Percentiles rank a stretch among this genome's conserved stretches.
phyloP scores from a whole-genome alignment of 1,140 invertebrate species.

The Magallana ariakensis region DNA sequence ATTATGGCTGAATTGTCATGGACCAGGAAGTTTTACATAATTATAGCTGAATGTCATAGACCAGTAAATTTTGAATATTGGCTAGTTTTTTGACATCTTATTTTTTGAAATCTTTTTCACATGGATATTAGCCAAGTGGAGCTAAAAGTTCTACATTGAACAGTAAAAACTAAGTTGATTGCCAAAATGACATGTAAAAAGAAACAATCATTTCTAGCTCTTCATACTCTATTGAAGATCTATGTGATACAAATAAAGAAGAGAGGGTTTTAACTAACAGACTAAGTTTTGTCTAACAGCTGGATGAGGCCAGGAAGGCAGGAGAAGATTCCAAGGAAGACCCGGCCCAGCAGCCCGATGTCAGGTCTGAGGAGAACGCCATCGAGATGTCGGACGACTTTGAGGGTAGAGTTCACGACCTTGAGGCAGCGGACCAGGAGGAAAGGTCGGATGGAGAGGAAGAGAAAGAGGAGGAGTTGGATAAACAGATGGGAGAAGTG shows the following conservation, averaged over 20 bases:
- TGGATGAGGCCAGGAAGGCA: constrained; percentile 91
- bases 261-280: no score
- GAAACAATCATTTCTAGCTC: not conserved
- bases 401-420: constrained; percentile 90
- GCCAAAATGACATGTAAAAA: not conserved
- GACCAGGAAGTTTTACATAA: no score
- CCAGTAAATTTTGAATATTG: no score
- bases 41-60: no score
- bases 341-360: constrained; percentile 77
- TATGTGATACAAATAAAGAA: not conserved
- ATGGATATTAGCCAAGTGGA: no score
- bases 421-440: constrained; percentile 82
- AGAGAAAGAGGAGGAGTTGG: constrained; percentile 83
- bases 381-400: constrained; percentile 97
- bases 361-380: constrained; percentile 92
- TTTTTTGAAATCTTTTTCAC: no score
- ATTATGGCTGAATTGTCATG: no score
- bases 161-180: no score
- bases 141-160: no score
- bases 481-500: constrained; percentile 97
- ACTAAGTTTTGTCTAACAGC: constrained; percentile 77
- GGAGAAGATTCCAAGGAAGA: constrained; percentile 83
- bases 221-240: not conserved
- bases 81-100: no score
- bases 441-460: constrained; percentile 85